These are phyloP conservation scores for Falcunculus frontatus DNA, from an alignment of 2,113 vertebrate species.

Conservation along the genomic window DNA sequence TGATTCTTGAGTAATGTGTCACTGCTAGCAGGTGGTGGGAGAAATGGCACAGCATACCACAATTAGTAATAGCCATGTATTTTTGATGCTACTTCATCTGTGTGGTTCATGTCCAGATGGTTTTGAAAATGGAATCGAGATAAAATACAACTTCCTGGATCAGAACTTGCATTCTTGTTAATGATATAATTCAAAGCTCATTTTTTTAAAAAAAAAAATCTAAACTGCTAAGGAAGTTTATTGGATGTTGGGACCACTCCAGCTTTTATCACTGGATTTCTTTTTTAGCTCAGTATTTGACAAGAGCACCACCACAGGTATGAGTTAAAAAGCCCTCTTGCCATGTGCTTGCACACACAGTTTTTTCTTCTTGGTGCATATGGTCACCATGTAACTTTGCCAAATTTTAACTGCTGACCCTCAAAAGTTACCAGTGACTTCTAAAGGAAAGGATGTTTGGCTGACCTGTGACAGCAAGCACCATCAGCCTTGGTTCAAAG, in stretches of 20 bases:
- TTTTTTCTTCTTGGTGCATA: not conserved
- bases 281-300: not conserved
- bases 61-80: not conserved
- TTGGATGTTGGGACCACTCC: not conserved
- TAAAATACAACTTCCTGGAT: slow-evolving; percentile 9
- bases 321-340: not conserved
- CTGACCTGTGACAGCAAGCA: not conserved
- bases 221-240: not conserved
- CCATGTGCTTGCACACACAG: accelerated
- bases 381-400: not conserved
- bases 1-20: slow-evolving; percentile 38
- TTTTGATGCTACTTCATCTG: slow-evolving; percentile 17
- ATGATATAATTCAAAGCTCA: not conserved
- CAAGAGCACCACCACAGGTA: not conserved
- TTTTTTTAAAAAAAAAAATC: not conserved
- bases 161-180: not conserved
- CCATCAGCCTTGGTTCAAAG: not conserved
- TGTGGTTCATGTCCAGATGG: not conserved
- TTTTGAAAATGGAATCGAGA: slow-evolving; percentile 4
- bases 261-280: not conserved
- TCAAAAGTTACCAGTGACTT: not conserved
- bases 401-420: not conserved
- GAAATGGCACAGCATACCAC: not conserved
- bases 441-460: not conserved
- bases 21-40: slow-evolving; percentile 23